Conservation (phyloP, 2,888 invertebrate genomes). For the Nomada goodeniana region DNA sequence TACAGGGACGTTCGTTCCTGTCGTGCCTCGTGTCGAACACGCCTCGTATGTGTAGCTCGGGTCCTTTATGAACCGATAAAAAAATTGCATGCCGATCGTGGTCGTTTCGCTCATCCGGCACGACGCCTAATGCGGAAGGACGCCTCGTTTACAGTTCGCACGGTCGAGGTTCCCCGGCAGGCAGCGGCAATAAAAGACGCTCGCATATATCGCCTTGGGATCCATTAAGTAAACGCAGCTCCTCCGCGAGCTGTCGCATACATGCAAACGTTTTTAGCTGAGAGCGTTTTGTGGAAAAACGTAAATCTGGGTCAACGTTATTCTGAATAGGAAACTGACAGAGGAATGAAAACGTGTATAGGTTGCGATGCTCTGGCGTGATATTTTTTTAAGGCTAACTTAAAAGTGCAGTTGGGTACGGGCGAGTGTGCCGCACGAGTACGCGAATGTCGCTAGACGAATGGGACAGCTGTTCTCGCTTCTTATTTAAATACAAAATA, state of each 20-base stretch:
- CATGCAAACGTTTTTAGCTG: constrained; percentile 45
- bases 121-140: constrained; percentile 20
- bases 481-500: no score
- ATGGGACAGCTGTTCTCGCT: not conserved
- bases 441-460: not conserved
- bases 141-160: constrained; percentile 21
- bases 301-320: constrained; percentile 59
- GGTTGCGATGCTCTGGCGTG: constrained; percentile 30
- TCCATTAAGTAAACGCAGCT: constrained; percentile 57
- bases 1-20: constrained; percentile 3
- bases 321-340: constrained; percentile 44
- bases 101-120: constrained; percentile 29
- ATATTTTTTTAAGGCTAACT: constrained; percentile 24
- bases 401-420: not conserved
- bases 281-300: constrained; percentile 39
- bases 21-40: constrained; percentile 8
- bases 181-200: constrained; percentile 43
- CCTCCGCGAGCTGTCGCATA: constrained; percentile 24
- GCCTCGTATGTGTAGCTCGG: not conserved
- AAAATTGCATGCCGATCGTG: constrained; percentile 1
- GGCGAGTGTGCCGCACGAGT: not conserved
- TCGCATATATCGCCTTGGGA: constrained; percentile 37
- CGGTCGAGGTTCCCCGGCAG: not conserved
- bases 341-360: constrained; percentile 35
- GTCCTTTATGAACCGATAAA: constrained; percentile 41